phyloP scores from a whole-genome alignment of 2,797 vertebrate genomes.

The Tadarida brasiliensis region DNA sequence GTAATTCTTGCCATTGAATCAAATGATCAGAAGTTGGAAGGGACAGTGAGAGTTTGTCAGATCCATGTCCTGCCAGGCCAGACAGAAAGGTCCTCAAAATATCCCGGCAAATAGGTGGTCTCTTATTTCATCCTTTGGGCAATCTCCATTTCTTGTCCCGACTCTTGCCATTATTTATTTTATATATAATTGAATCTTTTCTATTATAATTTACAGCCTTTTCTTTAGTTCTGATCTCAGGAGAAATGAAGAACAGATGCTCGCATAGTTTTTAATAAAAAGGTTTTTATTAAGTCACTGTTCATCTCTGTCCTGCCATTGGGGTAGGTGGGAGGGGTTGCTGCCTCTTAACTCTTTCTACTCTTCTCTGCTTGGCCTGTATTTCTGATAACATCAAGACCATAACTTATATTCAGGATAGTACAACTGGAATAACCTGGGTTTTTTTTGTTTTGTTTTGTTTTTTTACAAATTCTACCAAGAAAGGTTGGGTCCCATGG shows the following conservation, averaged over 20 bases:
- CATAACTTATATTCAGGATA: not conserved
- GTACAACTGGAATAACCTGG: not conserved
- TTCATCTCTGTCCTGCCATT: not conserved
- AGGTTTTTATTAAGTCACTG: not conserved
- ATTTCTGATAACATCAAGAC: not conserved
- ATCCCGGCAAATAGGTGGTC: not conserved
- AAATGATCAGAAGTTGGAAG: not conserved
- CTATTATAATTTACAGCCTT: not conserved
- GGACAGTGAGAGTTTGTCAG: not conserved
- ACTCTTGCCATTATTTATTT: not conserved
- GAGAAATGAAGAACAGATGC: not conserved
- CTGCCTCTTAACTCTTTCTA: not conserved
- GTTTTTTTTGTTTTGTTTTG: too few species aligned
- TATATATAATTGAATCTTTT: not conserved
- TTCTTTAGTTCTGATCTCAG: not conserved
- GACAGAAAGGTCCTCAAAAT: not conserved
- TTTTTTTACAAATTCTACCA: not conserved
- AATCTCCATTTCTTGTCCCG: not conserved
- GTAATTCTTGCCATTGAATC: not conserved
- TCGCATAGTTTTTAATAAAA: not conserved
- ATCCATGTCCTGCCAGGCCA: not conserved
- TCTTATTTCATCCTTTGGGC: not conserved
- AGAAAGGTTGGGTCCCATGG: not conserved
- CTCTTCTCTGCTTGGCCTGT: not conserved
- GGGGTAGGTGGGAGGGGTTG: rapidly evolving